Evolutionary conservation across 2,113 vertebrate genomes (phyloP).

Genomic region (Engraulis encrasicolus): DNA sequence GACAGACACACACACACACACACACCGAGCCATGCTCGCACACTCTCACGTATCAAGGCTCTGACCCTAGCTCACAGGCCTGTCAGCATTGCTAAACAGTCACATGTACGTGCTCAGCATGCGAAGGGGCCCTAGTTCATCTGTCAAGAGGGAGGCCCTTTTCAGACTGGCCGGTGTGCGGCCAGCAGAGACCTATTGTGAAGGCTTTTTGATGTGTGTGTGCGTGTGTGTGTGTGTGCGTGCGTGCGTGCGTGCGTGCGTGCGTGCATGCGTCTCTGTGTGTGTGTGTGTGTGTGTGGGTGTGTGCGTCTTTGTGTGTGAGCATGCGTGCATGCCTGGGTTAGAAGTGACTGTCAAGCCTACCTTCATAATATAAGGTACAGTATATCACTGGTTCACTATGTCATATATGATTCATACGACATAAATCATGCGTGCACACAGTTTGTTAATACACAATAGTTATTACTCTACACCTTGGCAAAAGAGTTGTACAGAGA

Average conservation of each 20-base stretch:
- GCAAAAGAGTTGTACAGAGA: too few relatives aligned
- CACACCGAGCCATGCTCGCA: too few relatives aligned
- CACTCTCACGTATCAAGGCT: slow-evolving; percentile 40
- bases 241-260: slow-evolving; percentile 29
- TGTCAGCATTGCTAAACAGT: slow-evolving; percentile 71
- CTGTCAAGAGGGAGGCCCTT: slow-evolving; percentile 9
- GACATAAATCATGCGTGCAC: too few relatives aligned
- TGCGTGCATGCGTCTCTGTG: slow-evolving; percentile 21
- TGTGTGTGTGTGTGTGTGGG: slow-evolving; percentile 19
- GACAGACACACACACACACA: too few relatives aligned
- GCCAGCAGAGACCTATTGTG: neutral
- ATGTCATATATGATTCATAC: too few relatives aligned
- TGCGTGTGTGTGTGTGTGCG: neutral
- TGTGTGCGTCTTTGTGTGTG: too few relatives aligned
- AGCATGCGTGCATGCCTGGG: neutral
- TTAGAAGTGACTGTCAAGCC: neutral
- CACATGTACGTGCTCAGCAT: slow-evolving; percentile 58
- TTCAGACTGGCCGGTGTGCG: neutral
- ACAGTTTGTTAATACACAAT: too few relatives aligned
- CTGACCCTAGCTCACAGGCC: slow-evolving; percentile 67
- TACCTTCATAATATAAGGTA: too few relatives aligned
- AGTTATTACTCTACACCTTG: too few relatives aligned
- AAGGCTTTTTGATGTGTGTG: slow-evolving; percentile 26
- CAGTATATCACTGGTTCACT: too few relatives aligned
- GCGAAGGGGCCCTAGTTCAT: slow-evolving; percentile 37